phyloP scores from a whole-genome alignment of 2,888 invertebrate genomes.

The Syritta pipiens region DNA sequence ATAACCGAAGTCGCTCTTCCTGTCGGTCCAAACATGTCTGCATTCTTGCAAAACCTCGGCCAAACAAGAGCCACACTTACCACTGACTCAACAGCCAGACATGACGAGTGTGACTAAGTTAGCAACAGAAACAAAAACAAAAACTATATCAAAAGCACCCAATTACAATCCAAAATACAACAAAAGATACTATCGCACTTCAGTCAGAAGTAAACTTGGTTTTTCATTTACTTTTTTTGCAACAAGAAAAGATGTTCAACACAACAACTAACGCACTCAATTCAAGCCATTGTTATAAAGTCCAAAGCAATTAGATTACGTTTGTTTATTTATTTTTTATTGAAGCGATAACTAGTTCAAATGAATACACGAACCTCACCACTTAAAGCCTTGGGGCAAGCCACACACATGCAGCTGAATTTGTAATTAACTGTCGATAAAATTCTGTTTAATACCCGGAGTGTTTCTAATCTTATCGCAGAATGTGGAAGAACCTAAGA shows the following conservation, averaged over 20 bases:
- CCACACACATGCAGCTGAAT: constrained; percentile 10
- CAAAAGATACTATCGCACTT: background rate
- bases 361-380: too few species aligned
- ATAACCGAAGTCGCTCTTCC: too few species aligned
- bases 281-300: constrained; percentile 2
- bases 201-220: background rate
- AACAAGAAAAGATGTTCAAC: background rate
- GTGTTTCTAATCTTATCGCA: constrained; percentile 47
- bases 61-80: background rate
- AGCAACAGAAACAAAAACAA: background rate
- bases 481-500: constrained; percentile 4
- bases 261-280: background rate
- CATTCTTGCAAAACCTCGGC: background rate
- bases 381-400: too few species aligned
- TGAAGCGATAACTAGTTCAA: constrained; percentile 22
- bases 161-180: background rate
- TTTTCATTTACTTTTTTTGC: background rate
- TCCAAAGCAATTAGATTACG: constrained; percentile 32
- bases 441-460: constrained; percentile 24
- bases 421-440: constrained; percentile 52
- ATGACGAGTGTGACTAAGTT: too few species aligned
- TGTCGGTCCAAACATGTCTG: too few species aligned
- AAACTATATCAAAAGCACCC: too few species aligned
- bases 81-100: background rate
- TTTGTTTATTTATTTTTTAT: constrained; percentile 15